These are phyloP conservation scores for Sepiola atlantica DNA, from an alignment of 2,888 invertebrate genomes.

Conservation along the genomic window DNA sequence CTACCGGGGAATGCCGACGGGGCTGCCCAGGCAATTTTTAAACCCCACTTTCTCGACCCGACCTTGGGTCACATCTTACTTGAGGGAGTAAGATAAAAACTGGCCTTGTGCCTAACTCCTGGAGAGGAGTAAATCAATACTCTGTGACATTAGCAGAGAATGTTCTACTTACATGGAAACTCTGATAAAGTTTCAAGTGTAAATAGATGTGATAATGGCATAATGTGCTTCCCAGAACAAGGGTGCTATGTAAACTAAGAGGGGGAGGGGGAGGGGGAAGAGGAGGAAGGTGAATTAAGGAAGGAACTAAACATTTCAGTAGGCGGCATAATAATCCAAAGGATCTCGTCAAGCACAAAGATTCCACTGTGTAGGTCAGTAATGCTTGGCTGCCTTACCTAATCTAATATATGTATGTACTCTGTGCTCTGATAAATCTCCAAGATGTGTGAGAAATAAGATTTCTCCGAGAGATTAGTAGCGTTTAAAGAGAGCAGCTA, in stretches of 20 bases:
- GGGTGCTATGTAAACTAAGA: background rate
- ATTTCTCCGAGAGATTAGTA: background rate
- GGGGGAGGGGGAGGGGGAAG: background rate
- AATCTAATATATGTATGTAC: background rate
- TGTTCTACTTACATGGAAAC: background rate
- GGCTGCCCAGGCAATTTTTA: too few relatives aligned
- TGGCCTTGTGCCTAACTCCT: too few relatives aligned
- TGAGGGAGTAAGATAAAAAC: too few relatives aligned
- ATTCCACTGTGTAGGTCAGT: background rate
- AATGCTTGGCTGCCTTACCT: background rate
- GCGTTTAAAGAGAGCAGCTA: background rate
- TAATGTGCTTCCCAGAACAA: background rate
- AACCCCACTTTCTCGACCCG: too few relatives aligned
- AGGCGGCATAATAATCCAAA: background rate
- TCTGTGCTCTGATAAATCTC: background rate
- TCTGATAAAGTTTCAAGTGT: background rate
- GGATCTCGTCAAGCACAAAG: background rate
- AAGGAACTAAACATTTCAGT: background rate
- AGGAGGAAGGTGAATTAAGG: background rate
- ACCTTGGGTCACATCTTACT: too few relatives aligned
- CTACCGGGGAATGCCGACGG: too few relatives aligned
- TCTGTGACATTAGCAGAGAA: background rate
- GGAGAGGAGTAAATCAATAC: too few relatives aligned
- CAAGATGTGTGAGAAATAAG: background rate
- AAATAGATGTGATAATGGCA: background rate